Base-by-base conservation (phyloP, 2,888 invertebrate genomes). In the Tigriopus californicus region DNA sequence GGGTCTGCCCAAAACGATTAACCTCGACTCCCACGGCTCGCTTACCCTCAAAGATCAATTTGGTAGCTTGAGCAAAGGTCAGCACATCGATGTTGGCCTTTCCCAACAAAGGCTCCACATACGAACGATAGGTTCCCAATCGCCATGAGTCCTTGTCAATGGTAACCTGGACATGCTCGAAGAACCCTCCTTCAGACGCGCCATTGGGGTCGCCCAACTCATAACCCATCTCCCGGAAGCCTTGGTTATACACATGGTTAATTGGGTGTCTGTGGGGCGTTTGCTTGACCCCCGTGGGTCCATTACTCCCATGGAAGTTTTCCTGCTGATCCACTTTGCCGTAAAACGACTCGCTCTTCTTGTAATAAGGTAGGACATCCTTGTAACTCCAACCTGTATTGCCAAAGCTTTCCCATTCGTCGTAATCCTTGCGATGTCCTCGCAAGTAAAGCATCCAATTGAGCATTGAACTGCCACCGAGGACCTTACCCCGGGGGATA, bases 371-470 rank as follows among this genome's bases (percentile, higher is more conserved):
- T 22, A 90, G 70, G 0, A 87, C 77, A 63, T 85, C 83, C 58
- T 86, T 80, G 69, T 78, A 88, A 1, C 83, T 79, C 94, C 94
- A 94, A 2, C 91, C 91, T 0, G 80, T 76, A 69, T 89, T 89
- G 0, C 91, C 91, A 40, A 82, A 74, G 0, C 78, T 75, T 42
- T 83, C 85, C 92, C 92, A 94, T 58, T 82, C 78, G 70, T 91
- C 85, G 68, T 79, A 94, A 70, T 92, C 91, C 1, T 83, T 74
- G 60, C 79, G 77, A 70, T 90, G 90, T 0, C 92, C 92, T 62
- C 92, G 75, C 3, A 90, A 73, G 67, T 92, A 92, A 0, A 90
- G 73, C 91, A 92, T 91, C 70, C 87, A 88, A 71, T 92, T 92
- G 0, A 91, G 75, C 0, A 89, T 87, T 41, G 85, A 85, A 13